Percentiles rank a stretch among this genome's conserved stretches.
phyloP scores from a whole-genome alignment of 2,888 invertebrate genomes.

The Caenorhabditis panamensis region DNA sequence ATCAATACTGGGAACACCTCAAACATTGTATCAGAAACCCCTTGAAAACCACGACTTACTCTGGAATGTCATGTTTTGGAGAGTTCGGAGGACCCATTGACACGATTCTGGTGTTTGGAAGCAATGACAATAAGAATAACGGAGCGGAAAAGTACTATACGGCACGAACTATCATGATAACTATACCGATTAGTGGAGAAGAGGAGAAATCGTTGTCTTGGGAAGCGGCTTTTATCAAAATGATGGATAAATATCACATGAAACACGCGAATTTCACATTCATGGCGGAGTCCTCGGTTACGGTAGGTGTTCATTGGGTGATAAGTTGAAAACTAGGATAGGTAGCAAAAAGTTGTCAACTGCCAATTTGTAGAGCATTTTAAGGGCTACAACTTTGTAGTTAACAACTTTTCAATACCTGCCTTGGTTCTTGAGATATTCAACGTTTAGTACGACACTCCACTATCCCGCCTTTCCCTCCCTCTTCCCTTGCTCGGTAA shows the following conservation, averaged over 20 bases:
- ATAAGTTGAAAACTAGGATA: too few species aligned
- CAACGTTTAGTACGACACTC: too few species aligned
- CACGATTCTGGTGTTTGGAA: conserved; percentile 33
- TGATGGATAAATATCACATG: conserved; percentile 21
- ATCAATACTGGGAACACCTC: conserved; percentile 29
- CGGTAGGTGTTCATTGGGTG: conserved; percentile 16
- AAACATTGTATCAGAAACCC: conserved; percentile 32
- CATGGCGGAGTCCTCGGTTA: conserved; percentile 47
- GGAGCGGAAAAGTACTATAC: conserved; percentile 28
- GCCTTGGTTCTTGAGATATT: too few species aligned
- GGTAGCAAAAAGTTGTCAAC: too few species aligned
- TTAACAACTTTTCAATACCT: too few species aligned
- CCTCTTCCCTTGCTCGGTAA: too few species aligned
- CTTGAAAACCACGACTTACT: conserved; percentile 1
- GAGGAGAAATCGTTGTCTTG: conserved; percentile 18
- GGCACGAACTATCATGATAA: conserved; percentile 29
- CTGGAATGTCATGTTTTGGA: conserved; percentile 47
- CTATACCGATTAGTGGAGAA: conserved; percentile 5
- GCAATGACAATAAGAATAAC: not conserved
- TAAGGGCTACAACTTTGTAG: too few species aligned
- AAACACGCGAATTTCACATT: conserved; percentile 23
- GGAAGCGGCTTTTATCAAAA: conserved; percentile 39
- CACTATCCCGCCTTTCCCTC: too few species aligned
- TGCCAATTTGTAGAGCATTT: too few species aligned
- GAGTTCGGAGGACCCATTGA: conserved; percentile 48